These are phyloP conservation scores for Acestrorhynchus altus DNA, from an alignment of 2,797 vertebrate genomes.

Conservation along the genomic window DNA sequence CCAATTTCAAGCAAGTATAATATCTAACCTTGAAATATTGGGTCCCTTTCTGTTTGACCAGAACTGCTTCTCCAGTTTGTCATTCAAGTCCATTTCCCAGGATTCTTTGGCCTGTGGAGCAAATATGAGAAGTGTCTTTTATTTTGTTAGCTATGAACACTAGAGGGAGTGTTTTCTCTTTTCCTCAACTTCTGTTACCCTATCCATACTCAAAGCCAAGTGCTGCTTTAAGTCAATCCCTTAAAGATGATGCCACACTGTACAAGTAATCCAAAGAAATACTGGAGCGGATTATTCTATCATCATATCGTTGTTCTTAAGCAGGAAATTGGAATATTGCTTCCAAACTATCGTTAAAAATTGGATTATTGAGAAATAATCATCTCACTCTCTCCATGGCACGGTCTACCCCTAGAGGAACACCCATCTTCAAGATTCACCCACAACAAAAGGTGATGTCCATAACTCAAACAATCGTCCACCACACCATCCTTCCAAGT, in stretches of 20 bases:
- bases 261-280: neutral
- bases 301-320: no score
- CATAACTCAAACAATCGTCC: constrained; percentile 86
- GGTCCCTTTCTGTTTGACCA: constrained; percentile 93
- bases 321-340: no score
- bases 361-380: no score
- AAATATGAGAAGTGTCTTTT: constrained; percentile 27
- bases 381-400: constrained; percentile 97
- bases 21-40: constrained; percentile 90
- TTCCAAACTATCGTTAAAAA: no score
- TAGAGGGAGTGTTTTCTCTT: constrained; percentile 41
- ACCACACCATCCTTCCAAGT: constrained; percentile 85
- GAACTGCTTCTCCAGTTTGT: constrained; percentile 86
- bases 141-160: constrained; percentile 22
- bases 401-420: constrained; percentile 94
- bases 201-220: neutral
- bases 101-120: constrained; percentile 89
- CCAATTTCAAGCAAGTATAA: neutral
- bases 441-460: constrained; percentile 88
- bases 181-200: neutral
- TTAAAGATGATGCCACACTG: no score
- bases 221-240: no score
- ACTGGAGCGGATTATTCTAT: no score
- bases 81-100: constrained; percentile 96
- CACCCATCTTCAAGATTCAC: constrained; percentile 90